Percentiles rank a stretch among this genome's conserved stretches.
Conservation (phyloP, 2,888 invertebrate genomes). For the Stegophylla sp. region DNA sequence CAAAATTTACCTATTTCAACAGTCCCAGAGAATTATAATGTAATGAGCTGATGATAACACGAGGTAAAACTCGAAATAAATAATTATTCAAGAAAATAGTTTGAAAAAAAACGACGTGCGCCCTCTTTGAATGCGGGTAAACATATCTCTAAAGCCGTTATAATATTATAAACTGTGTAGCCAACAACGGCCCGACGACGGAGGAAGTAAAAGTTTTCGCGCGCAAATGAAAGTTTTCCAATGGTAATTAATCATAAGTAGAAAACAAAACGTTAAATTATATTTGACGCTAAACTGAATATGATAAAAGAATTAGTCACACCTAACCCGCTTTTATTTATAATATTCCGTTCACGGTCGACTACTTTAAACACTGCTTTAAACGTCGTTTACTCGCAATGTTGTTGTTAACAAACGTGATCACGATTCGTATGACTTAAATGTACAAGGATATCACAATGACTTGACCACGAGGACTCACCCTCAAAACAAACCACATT, state of each 20-base stretch:
- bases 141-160: constrained; percentile 15
- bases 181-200: constrained; percentile 7
- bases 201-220: constrained; percentile 40
- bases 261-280: constrained; percentile 46
- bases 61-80: not conserved
- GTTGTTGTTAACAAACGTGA: not conserved
- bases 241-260: constrained; percentile 53
- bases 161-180: constrained; percentile 27
- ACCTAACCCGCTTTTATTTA: not conserved
- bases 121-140: not conserved
- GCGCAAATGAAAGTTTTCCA: constrained; percentile 36
- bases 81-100: not conserved
- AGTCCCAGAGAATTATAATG: too few relatives aligned
- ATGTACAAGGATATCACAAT: too few relatives aligned
- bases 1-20: too few relatives aligned
- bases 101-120: too few relatives aligned
- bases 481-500: too few relatives aligned
- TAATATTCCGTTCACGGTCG: not conserved
- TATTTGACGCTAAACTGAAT: constrained; percentile 37
- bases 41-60: too few relatives aligned
- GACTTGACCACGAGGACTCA: too few relatives aligned
- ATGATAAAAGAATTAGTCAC: constrained; percentile 28
- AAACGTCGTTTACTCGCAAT: not conserved
- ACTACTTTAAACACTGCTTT: not conserved
- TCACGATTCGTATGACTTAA: too few relatives aligned